Evolutionary conservation across 2,888 invertebrate genomes (phyloP), one percentile per base, ranked within the genome.

Genomic region (Trichacis sp.): DNA sequence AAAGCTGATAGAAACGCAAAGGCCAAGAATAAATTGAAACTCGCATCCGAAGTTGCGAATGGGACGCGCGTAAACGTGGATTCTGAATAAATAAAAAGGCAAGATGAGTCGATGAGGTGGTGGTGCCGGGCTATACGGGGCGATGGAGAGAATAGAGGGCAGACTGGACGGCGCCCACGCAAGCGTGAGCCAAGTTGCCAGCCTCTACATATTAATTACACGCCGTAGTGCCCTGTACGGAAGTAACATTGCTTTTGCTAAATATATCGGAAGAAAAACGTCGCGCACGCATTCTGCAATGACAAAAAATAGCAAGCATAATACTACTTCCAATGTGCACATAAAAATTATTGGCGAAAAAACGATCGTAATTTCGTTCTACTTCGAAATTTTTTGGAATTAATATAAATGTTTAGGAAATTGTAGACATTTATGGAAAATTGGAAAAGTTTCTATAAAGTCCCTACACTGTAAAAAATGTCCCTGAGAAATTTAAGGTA

Each of bases 161-260:
- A 77, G 78, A 78, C 77, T 73, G 50, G 56, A 64, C 59, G 78
- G 76, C 78, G 77, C 77, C 77, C 77, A 77, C 76, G 76, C 75
- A 72, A 75, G 64, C 72, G 67, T 69, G 64, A 53, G 47, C 61
- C 62, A 33, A 33, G 33, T 33, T 33, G n/a, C 33, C 33, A n/a
- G 33, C n/a, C n/a, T 33, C 2, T 15, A 73, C 8, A 9, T 33
- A 33, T 2, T 33, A 3, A 33, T 33, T 33, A 33, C 33, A 33
- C 33, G 33, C 33, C 33, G 9, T 5, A 33, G 33, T 33, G n/a
- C 33, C 33, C 33, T 11, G 33, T 33, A 6, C 33, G 11, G 33
- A 24, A 33, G 33, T 33, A n/a, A n/a, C 33, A n/a, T 33, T 33
- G n/a, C n/a, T n/a, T 24, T 24, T 24, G 24, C 24, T 24, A 24